A percentile compares a stretch with the other conserved stretches of the same genome.
Evolutionary conservation across 2,797 vertebrate species (phyloP).

Genomic region (Emys orbicularis): DNA sequence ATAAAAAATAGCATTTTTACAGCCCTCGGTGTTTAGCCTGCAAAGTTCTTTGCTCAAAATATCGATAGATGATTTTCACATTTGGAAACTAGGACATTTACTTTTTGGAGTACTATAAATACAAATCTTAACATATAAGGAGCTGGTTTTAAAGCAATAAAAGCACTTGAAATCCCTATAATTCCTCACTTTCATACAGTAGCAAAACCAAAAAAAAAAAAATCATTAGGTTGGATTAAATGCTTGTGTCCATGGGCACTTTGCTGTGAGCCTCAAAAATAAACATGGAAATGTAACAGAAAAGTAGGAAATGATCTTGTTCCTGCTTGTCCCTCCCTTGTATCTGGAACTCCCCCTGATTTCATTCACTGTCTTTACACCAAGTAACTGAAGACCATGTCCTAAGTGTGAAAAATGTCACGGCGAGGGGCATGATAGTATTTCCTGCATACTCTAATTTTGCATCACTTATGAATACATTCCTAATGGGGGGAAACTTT

Average conservation of each 20-base stretch:
- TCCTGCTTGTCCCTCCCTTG: not conserved
- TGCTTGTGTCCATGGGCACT: not conserved
- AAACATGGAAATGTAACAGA: not conserved
- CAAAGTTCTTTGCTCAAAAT: conserved; percentile 54
- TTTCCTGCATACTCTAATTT: not conserved
- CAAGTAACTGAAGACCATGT: not conserved
- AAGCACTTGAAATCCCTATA: conserved; percentile 3
- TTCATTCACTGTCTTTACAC: not conserved
- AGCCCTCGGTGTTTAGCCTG: conserved; percentile 8
- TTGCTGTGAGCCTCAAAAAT: not conserved
- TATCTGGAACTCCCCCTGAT: not conserved
- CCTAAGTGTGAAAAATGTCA: not conserved
- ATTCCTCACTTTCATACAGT: conserved; percentile 39
- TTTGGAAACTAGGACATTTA: conserved; percentile 46
- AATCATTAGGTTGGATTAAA: conserved; percentile 32
- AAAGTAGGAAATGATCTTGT: not conserved
- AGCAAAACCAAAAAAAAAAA: conserved; percentile 34
- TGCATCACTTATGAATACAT: not conserved
- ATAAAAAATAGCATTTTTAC: conserved; percentile 31
- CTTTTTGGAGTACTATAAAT: conserved; percentile 59
- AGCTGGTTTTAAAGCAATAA: conserved; percentile 39
- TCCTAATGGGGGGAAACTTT: conserved; percentile 19
- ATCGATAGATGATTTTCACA: conserved; percentile 43
- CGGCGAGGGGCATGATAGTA: not conserved
- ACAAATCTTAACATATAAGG: conserved; percentile 52